Evolutionary conservation across 2,888 invertebrate genomes (phyloP), one percentile per base, ranked within the genome.

Genomic region (Myathropa florea): DNA sequence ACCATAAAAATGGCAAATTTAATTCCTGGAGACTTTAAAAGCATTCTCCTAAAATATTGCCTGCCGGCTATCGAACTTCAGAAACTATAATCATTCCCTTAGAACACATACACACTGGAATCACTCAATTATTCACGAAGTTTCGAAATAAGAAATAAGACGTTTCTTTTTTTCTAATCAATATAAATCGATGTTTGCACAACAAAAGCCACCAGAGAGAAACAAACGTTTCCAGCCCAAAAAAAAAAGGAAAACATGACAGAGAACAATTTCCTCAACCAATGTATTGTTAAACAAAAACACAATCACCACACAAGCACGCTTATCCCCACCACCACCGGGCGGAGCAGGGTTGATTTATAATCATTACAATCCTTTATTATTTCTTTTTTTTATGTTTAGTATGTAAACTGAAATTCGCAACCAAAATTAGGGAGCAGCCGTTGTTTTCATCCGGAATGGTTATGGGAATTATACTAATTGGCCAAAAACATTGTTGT

Each of bases 341-440:
- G 18, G 46, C 46, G 7, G 18, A 18, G 55, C 64, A 53, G 46
- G 55, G 33, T 39, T 84, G 79, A 84, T 84, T 75, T 84, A 79
- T 84, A 70, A 60, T 70, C 70, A 79, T 70, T 61, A 68, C 77
- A 80, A 77, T 68, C 59, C 59, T 84, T 71, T 55, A 67, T 75
- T 59, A 75, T 63, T 78, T 67, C 33, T 33, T 33, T 12, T 33
- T 78, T 46, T 68, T 68, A 65, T 46, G 33, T 71, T 53, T 78
- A 33, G 36, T 28, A n/a, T 55, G 72, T 46, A 68, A 64, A 77
- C 57, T 70, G 55, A 65, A 81, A 72, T 63, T 72, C 67, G 68
- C 84, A 77, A 85, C 21, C 76, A 65, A 81, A 81, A 85, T 80
- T 64, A 57, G 76, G 80, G 80, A 84, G 80, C 70, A 84, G 76